A percentile compares a stretch with the other conserved stretches of the same genome.
Evolutionary conservation across 2,888 invertebrate genomes (phyloP).

Genomic region (Eledone cirrhosa): DNA sequence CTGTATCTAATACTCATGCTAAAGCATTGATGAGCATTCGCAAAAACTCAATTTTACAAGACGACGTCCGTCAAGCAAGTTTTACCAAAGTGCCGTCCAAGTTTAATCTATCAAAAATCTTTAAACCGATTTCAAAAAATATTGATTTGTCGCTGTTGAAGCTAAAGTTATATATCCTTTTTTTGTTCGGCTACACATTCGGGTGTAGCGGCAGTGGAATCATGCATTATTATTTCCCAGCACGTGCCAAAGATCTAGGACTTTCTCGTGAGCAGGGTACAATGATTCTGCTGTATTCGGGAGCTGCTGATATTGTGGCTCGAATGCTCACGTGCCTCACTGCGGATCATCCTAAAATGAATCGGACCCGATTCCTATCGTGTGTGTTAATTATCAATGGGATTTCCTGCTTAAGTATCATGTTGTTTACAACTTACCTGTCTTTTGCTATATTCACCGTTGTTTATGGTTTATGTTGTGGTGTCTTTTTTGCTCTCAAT

Average conservation of each 20-base stretch:
- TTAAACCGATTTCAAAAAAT: background rate
- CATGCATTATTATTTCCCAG: background rate
- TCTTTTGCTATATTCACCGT: background rate
- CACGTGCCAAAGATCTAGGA: background rate
- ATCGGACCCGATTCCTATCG: background rate
- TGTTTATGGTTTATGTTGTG: background rate
- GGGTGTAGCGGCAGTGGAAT: background rate
- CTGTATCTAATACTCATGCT: background rate
- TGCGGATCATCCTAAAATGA: background rate
- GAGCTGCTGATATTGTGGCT: background rate
- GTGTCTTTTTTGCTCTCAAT: background rate
- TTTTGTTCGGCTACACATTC: background rate
- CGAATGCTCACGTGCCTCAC: background rate
- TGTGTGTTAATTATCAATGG: background rate
- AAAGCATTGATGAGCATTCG: background rate
- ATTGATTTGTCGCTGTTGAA: background rate
- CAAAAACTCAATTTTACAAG: background rate
- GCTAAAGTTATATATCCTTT: background rate
- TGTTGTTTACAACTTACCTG: background rate
- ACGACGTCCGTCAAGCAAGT: background rate
- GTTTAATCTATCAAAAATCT: background rate
- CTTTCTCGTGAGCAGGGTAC: background rate
- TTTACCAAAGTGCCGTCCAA: background rate
- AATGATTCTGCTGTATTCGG: background rate
- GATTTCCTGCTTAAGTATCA: background rate